These are phyloP conservation scores for Oryzias sinensis DNA, from an alignment of 2,797 vertebrate species.

Conservation along the genomic window DNA sequence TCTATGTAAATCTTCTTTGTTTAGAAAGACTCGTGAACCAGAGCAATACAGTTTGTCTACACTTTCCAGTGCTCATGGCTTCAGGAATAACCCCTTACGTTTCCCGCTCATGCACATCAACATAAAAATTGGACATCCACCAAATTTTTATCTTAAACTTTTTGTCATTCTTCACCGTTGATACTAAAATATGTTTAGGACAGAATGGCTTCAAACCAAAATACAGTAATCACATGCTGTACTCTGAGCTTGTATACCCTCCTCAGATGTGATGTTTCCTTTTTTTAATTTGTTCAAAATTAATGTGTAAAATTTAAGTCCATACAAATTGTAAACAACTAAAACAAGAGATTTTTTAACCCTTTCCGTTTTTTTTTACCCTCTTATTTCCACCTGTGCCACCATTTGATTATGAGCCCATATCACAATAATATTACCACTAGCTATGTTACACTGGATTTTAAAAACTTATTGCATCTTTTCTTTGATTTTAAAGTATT, in stretches of 20 bases:
- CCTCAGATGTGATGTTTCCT: slow-evolving; percentile 8
- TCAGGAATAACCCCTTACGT: slow-evolving; percentile 5
- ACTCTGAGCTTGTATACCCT: background rate
- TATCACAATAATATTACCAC: too few relatives aligned
- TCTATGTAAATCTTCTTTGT: slow-evolving; percentile 70
- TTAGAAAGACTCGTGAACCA: slow-evolving; percentile 67
- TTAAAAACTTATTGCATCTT: too few relatives aligned
- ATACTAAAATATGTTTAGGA: slow-evolving; percentile 7
- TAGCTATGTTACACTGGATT: too few relatives aligned
- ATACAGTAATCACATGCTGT: background rate
- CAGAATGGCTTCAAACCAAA: background rate
- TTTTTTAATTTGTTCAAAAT: background rate
- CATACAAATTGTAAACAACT: too few relatives aligned
- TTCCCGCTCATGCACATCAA: background rate
- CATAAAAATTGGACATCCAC: slow-evolving; percentile 2
- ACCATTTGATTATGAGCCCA: too few relatives aligned
- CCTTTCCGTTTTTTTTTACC: too few relatives aligned
- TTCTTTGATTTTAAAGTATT: too few relatives aligned
- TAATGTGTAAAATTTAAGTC: background rate
- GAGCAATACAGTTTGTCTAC: slow-evolving; percentile 43
- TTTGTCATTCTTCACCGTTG: slow-evolving; percentile 7
- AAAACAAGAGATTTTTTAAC: too few relatives aligned
- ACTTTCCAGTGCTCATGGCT: slow-evolving; percentile 24
- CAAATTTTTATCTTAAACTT: slow-evolving; percentile 2
- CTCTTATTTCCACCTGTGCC: too few relatives aligned